Evolutionary conservation across 2,797 vertebrate species (phyloP).

Genomic region (Harpagifer antarcticus): DNA sequence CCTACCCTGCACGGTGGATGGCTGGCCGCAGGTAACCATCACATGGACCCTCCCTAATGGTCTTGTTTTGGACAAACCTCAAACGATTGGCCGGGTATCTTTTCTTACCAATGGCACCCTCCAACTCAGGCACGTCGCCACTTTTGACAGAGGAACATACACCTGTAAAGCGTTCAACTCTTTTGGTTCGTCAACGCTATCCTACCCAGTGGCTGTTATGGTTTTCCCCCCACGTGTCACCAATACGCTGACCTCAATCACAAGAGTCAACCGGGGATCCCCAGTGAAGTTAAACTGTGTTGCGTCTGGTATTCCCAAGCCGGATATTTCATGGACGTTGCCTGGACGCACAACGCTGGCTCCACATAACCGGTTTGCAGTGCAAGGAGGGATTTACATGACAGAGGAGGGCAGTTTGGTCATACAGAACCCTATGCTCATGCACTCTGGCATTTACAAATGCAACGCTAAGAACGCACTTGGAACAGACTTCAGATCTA

Average conservation of each 20-base stretch:
- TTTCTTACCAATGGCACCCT: conserved; percentile 83
- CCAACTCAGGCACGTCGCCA: conserved; percentile 78
- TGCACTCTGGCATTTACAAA: conserved; percentile 89
- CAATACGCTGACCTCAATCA: conserved; percentile 74
- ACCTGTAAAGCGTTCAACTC: conserved; percentile 85
- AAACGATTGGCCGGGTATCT: conserved; percentile 75
- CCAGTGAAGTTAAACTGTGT: conserved; percentile 79
- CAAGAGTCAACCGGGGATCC: conserved; percentile 77
- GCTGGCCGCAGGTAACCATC: conserved; percentile 83
- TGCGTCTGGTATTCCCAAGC: conserved; percentile 83
- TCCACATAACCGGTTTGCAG: conserved; percentile 79
- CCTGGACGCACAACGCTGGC: conserved; percentile 86
- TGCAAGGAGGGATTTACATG: conserved; percentile 83
- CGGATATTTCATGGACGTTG: conserved; percentile 88
- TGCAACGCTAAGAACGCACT: conserved; percentile 87
- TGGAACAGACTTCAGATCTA: conserved; percentile 88
- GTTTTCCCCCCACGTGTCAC: conserved; percentile 85
- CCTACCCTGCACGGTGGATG: conserved; percentile 82
- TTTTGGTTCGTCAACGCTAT: conserved; percentile 80
- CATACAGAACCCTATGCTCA: conserved; percentile 82
- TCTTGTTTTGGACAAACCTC: conserved; percentile 81
- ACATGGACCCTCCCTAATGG: conserved; percentile 87
- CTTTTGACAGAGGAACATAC: conserved; percentile 86
- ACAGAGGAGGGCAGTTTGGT: conserved; percentile 84
- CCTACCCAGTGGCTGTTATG: conserved; percentile 84